A percentile compares a stretch with the other conserved stretches of the same genome.
These are phyloP conservation scores for Eulemur macaco DNA, from an alignment of 2,113 vertebrate genomes.

Conservation along the genomic window DNA sequence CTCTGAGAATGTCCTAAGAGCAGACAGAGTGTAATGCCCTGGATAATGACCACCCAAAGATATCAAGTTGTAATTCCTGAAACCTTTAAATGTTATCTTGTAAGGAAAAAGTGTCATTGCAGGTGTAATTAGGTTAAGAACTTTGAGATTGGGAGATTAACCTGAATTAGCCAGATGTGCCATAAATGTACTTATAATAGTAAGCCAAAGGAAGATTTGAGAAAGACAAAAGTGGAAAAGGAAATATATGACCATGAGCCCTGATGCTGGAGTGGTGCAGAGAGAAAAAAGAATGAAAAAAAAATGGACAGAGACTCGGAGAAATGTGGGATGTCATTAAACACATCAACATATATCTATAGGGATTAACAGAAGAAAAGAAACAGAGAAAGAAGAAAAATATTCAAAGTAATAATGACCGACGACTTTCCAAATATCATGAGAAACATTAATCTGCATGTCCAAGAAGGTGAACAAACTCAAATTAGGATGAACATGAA, in stretches of 20 bases:
- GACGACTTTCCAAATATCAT: background rate
- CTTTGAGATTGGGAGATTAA: background rate
- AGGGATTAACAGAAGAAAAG: background rate
- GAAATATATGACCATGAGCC: too few relatives aligned
- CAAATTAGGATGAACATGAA: background rate
- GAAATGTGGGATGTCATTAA: background rate
- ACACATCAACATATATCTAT: background rate
- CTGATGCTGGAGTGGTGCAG: background rate
- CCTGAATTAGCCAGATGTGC: background rate
- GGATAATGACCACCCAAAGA: background rate
- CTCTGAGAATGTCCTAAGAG: background rate
- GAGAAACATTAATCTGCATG: background rate
- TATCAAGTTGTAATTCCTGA: background rate
- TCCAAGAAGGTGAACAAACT: background rate
- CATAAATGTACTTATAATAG: background rate
- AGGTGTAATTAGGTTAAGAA: background rate
- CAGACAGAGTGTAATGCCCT: background rate
- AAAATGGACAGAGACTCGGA: background rate
- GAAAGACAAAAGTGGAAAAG: background rate
- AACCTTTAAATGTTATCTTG: background rate
- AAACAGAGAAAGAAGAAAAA: background rate
- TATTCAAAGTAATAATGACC: background rate
- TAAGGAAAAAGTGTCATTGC: background rate
- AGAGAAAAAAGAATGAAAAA: background rate
- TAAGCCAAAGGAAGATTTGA: background rate